These are phyloP conservation scores for Rhinolophus ferrumequinum DNA, from an alignment of 2,113 vertebrate genomes.

Conservation along the genomic window DNA sequence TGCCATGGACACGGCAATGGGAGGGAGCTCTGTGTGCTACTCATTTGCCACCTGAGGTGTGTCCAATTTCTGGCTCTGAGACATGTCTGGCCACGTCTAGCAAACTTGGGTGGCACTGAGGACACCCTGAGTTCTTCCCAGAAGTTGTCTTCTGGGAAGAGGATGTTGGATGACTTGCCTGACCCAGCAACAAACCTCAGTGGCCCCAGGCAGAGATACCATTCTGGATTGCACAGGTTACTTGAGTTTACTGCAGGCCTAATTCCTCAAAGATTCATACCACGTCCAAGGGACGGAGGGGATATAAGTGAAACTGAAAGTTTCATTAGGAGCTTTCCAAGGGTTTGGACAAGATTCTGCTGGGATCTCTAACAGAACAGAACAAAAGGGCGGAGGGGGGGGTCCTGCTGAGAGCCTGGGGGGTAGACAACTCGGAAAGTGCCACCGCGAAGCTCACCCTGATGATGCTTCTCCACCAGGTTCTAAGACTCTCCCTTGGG, in stretches of 20 bases:
- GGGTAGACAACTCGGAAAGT: background rate
- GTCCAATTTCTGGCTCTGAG: background rate
- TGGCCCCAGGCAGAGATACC: background rate
- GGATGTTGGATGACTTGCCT: background rate
- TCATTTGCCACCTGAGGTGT: background rate
- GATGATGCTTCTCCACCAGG: fast-evolving
- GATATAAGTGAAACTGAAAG: fast-evolving
- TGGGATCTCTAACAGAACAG: background rate
- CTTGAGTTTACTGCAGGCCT: background rate
- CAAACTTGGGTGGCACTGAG: background rate
- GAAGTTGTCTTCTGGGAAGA: background rate
- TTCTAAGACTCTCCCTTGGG: background rate
- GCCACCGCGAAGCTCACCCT: background rate
- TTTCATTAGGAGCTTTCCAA: background rate
- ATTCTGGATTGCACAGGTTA: background rate
- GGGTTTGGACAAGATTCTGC: background rate
- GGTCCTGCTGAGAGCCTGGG: background rate
- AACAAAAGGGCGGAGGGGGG: background rate
- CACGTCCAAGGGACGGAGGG: background rate
- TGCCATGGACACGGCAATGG: background rate
- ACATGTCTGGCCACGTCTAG: background rate
- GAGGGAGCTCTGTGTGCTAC: background rate
- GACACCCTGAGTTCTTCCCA: background rate
- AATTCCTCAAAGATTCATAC: background rate
- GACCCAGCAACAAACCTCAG: background rate